phyloP scores from a whole-genome alignment of 2,888 invertebrate genomes.

The Cotesia congregata region DNA sequence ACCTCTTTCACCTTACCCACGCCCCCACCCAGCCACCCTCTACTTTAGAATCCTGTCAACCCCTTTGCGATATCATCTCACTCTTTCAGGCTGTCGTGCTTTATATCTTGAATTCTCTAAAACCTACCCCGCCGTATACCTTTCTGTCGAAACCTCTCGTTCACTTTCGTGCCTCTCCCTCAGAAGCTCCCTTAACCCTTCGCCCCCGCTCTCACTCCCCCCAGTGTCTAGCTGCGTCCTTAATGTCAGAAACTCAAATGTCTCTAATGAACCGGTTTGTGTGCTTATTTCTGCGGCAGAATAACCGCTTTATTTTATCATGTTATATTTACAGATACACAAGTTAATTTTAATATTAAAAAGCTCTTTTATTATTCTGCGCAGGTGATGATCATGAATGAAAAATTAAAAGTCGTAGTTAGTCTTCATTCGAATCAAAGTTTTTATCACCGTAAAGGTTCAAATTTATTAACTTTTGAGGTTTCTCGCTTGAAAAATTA shows the following conservation, averaged over 20 bases:
- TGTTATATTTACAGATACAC: constrained; percentile 37
- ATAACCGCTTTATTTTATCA: constrained; percentile 62
- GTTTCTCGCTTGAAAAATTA: no score
- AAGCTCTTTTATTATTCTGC: no score
- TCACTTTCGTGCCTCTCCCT: not conserved
- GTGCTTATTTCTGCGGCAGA: constrained; percentile 68
- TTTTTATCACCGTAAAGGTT: no score
- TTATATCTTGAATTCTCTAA: constrained; percentile 1
- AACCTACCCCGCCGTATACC: not conserved
- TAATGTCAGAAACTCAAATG: constrained; percentile 66
- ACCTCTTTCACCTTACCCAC: constrained; percentile 30
- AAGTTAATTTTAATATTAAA: constrained; percentile 52
- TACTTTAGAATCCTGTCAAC: constrained; percentile 6
- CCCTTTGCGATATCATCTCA: constrained; percentile 18
- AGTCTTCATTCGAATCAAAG: no score
- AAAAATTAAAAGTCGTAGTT: no score
- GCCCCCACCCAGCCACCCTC: constrained; percentile 45
- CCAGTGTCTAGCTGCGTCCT: constrained; percentile 48
- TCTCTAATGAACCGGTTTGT: constrained; percentile 71
- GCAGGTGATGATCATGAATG: no score
- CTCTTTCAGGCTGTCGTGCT: constrained; percentile 1
- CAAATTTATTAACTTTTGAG: no score
- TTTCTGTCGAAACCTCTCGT: constrained; percentile 21
- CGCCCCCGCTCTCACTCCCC: not conserved
- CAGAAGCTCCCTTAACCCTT: not conserved